Evolutionary conservation across 1,140 invertebrate species (phyloP), one percentile per base, ranked within the genome.

Genomic region (Drosophila varians): DNA sequence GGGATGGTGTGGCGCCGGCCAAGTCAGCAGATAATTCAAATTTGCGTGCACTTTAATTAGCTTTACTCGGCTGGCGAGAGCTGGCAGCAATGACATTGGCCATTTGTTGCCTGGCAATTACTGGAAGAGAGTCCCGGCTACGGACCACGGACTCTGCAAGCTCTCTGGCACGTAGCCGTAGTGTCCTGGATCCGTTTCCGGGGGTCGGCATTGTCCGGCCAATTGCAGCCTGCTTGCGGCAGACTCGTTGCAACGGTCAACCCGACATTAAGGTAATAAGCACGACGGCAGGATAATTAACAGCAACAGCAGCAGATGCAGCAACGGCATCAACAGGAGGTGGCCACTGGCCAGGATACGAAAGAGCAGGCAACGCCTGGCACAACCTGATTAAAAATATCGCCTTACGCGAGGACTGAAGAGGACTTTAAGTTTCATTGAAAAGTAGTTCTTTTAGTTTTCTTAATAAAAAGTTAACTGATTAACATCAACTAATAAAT

Each of bases 11-110:
- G 65, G 58, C 72, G 46, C 58, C 77, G 21, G 28, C 38, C 12
- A 61, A 72, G 60, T 62, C 55, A 38, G 43, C 26, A 60, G 75
- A 79, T 84, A 86, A 84, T 53, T 84, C 82, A 80, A 74, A 86
- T 87, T 87, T 77, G 80, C 45, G 55, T 87, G 68, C 82, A 87
- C 82, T 80, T 87, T 77, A 86, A 87, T 86, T 87, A 87, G 73
- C 77, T 11, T 18, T 47, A 21, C 42, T 86, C 60, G 72, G 61
- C 61, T 71, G 56, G 34, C 54, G 38, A 14, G 28, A 0, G n/a
- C 36, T 38, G 36, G 36, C 36, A 12, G 36, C n/a, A 49, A 18
- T 73, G 73, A 68, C 71, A 74, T 47, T 74, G 61, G 36, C 71
- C 71, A 75, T 74, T 80, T 71, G 61, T 56, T 49, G 65, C 12